A percentile compares a stretch with the other conserved stretches of the same genome.
Conservation (phyloP, 2,888 invertebrate genomes). For the Escarpia spicata region DNA sequence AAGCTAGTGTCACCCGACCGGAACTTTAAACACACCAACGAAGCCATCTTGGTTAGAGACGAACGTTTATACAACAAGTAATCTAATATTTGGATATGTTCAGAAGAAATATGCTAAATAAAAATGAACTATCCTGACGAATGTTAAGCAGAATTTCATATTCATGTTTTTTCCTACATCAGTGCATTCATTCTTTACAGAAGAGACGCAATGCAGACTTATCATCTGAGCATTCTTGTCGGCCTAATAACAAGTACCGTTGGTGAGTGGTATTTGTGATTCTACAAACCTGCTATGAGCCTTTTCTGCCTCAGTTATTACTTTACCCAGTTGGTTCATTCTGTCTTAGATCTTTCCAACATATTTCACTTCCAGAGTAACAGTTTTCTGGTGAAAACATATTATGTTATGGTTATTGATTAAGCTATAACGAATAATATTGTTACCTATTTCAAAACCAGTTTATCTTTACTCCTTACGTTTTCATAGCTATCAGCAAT, state of each 20-base stretch:
- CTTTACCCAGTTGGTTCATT: background rate
- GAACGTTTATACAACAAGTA: too few species aligned
- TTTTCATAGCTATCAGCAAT: too few species aligned
- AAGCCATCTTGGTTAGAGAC: too few species aligned
- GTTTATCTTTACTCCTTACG: too few species aligned
- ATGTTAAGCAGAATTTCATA: background rate
- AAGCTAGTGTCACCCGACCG: too few species aligned
- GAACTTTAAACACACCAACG: too few species aligned
- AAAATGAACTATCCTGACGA: too few species aligned
- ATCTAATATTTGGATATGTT: too few species aligned
- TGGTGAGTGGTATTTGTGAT: background rate
- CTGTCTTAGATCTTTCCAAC: background rate
- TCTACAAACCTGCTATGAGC: background rate
- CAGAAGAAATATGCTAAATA: too few species aligned
- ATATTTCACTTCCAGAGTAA: background rate
- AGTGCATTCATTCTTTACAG: background rate
- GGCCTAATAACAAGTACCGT: background rate
- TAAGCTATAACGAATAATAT: too few species aligned
- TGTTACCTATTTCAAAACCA: too few species aligned
- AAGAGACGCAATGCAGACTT: background rate
- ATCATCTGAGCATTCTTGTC: background rate
- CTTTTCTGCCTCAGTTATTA: background rate
- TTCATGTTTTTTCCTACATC: background rate
- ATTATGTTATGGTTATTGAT: too few species aligned
- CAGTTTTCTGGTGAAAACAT: background rate